Evolutionary conservation across 2,113 vertebrate genomes (phyloP).

Genomic region (Gnathonemus echidnorhynchus): DNA sequence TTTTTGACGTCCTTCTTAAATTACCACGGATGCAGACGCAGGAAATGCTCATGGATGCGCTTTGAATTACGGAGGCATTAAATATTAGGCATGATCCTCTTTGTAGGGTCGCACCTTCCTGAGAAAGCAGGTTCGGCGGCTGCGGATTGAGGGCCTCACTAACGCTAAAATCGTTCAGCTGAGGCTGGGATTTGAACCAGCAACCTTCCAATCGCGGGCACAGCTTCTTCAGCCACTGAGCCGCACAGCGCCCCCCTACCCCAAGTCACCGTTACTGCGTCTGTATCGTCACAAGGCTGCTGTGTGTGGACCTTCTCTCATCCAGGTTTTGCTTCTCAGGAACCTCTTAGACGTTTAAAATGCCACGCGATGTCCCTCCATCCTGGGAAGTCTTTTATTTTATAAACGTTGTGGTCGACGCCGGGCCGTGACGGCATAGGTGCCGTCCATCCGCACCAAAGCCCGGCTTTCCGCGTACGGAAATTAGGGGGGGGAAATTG

Average conservation of each 20-base stretch:
- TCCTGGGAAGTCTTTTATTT: conserved; percentile 58
- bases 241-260: not conserved
- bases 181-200: not conserved
- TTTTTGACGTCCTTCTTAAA: not conserved
- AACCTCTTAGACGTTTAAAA: not conserved
- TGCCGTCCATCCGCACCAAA: conserved; percentile 69
- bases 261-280: not conserved
- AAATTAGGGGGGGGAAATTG: conserved; percentile 73
- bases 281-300: not conserved
- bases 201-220: not conserved
- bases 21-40: not conserved
- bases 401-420: conserved; percentile 64
- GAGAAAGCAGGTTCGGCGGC: not conserved
- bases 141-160: not conserved
- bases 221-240: not conserved
- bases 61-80: not conserved
- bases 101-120: not conserved
- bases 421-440: conserved; percentile 57
- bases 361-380: conserved; percentile 46
- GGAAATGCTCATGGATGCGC: not conserved
- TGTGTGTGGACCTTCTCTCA: not conserved
- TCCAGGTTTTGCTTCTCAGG: not conserved
- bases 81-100: not conserved
- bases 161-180: not conserved
- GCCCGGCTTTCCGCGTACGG: conserved; percentile 63